A percentile compares a stretch with the other conserved stretches of the same genome.
phyloP scores from a whole-genome alignment of 2,113 vertebrate genomes.

The Lethenteron camtschaticum region DNA sequence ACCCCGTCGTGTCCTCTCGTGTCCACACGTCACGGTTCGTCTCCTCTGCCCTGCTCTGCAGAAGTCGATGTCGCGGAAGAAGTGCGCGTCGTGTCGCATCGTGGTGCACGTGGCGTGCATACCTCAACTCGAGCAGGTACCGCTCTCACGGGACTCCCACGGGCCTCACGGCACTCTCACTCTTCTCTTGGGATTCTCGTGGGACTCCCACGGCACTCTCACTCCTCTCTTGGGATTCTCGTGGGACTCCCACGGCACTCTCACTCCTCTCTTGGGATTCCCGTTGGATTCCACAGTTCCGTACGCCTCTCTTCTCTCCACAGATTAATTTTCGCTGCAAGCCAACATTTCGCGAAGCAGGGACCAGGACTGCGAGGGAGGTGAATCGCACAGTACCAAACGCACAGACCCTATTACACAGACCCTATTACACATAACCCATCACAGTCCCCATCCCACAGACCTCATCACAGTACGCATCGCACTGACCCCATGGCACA shows the following conservation, averaged over 20 bases:
- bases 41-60: slow-evolving; percentile 17
- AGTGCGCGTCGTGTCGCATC: slow-evolving; percentile 87
- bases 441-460: too few species aligned
- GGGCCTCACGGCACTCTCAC: neutral
- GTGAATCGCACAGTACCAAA: too few species aligned
- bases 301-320: neutral
- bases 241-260: neutral
- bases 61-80: slow-evolving; percentile 81
- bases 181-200: neutral
- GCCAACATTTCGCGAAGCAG: slow-evolving; percentile 80
- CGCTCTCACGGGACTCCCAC: neutral
- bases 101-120: slow-evolving; percentile 78
- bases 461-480: too few species aligned
- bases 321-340: slow-evolving; percentile 97
- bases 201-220: neutral
- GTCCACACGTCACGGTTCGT: too few species aligned
- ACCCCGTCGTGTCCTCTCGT: slow-evolving; percentile 7
- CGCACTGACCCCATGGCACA: too few species aligned
- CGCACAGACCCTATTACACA: too few species aligned
- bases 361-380: slow-evolving; percentile 8
- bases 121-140: slow-evolving; percentile 79
- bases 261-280: neutral
- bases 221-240: neutral
- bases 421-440: too few species aligned
- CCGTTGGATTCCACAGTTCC: neutral